Percentiles rank a stretch among this genome's conserved stretches.
Evolutionary conservation across 2,888 invertebrate species (phyloP).

Genomic region (Tuberolachnus salignus): DNA sequence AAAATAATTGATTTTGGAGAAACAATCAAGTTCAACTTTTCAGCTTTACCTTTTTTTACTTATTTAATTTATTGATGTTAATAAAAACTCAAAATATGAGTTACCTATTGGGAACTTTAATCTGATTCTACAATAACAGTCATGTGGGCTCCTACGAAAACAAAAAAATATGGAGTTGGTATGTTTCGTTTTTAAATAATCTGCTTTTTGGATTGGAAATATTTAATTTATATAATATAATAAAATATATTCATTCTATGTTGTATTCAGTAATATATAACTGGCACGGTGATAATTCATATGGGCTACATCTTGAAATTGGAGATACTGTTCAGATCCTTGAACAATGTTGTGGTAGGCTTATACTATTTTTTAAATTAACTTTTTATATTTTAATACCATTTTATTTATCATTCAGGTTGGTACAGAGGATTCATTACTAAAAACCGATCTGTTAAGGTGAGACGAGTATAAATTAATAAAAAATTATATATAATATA

Average conservation of each 20-base stretch:
- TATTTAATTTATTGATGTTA: background rate
- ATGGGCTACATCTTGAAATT: conserved; percentile 83
- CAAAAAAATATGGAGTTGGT: conserved; percentile 69
- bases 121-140: background rate
- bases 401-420: conserved; percentile 62
- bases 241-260: background rate
- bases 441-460: conserved; percentile 72
- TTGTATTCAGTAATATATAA: conserved; percentile 82
- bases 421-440: conserved; percentile 90
- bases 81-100: background rate
- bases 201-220: background rate
- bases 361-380: background rate
- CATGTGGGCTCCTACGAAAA: conserved; percentile 78
- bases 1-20: conserved; percentile 4
- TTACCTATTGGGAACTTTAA: background rate
- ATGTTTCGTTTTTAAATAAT: conserved; percentile 42
- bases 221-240: background rate
- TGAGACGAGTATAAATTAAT: conserved; percentile 58
- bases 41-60: background rate
- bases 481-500: conserved; percentile 8
- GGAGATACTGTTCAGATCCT: conserved; percentile 91
- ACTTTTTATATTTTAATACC: conserved; percentile 7
- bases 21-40: background rate
- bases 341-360: conserved; percentile 81
- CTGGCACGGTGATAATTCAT: conserved; percentile 82